Conservation (phyloP, 2,113 vertebrate genomes). For the Alethe castanea region DNA sequence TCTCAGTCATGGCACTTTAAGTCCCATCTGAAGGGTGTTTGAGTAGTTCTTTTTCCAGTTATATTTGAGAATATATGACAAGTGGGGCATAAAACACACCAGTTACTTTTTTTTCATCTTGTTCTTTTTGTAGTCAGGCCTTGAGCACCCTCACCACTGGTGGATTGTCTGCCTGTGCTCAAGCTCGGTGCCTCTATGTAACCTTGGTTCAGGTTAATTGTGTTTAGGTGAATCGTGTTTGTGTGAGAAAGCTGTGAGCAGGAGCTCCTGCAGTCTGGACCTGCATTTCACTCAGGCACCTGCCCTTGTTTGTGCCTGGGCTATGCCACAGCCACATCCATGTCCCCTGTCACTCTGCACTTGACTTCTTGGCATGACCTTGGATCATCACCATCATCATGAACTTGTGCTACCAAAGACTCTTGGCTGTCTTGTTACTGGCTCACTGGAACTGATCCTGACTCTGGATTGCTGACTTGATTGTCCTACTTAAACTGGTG, state of each 20-base stretch:
- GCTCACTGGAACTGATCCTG: neutral
- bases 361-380: neutral
- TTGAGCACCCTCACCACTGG: neutral
- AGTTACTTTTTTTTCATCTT: neutral
- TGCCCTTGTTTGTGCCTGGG: neutral
- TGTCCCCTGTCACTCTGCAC: neutral
- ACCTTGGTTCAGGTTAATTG: neutral
- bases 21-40: neutral
- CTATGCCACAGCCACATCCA: neutral
- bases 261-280: neutral
- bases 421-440: neutral
- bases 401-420: neutral
- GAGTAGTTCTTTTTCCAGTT: neutral
- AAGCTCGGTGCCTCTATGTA: neutral
- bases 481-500: neutral
- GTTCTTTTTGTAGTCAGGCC: neutral
- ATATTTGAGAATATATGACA: neutral
- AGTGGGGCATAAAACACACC: neutral
- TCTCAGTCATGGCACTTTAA: neutral
- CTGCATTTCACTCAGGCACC: neutral
- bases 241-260: neutral
- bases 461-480: neutral
- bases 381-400: neutral
- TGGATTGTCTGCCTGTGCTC: neutral
- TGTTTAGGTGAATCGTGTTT: neutral